Percentiles rank a stretch among this genome's conserved stretches.
Evolutionary conservation across 2,888 invertebrate genomes (phyloP).

Genomic region (Selenia dentaria): DNA sequence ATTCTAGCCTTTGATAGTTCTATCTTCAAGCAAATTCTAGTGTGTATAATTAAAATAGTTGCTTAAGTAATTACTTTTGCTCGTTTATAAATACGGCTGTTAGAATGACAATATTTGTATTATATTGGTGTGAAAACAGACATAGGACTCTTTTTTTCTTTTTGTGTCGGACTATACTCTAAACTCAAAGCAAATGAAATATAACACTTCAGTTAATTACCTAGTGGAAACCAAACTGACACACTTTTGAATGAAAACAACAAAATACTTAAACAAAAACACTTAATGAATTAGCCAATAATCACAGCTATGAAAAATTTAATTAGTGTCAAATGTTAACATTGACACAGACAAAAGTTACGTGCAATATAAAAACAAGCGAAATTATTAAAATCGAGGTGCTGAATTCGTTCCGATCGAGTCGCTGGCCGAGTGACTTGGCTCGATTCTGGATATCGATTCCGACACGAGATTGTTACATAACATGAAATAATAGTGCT

Average conservation of each 20-base stretch:
- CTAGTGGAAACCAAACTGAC: neutral
- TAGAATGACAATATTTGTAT: too few species aligned
- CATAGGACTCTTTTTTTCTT: too few species aligned
- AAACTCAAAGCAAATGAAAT: too few species aligned
- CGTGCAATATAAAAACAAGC: conserved; percentile 22
- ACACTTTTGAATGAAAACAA: conserved; percentile 4
- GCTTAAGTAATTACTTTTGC: too few species aligned
- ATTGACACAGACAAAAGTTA: conserved; percentile 45
- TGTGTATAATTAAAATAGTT: too few species aligned
- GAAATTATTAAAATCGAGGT: conserved; percentile 15
- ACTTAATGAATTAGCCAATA: conserved; percentile 36
- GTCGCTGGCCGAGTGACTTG: conserved; percentile 13
- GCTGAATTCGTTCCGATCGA: conserved; percentile 28
- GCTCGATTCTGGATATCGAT: conserved; percentile 12
- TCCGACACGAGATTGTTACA: conserved; percentile 19
- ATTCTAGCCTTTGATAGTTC: too few species aligned
- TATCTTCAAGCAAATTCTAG: too few species aligned
- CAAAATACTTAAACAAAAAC: conserved; percentile 26
- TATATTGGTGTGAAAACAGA: too few species aligned
- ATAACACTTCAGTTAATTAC: too few species aligned
- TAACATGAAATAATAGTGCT: conserved; percentile 11
- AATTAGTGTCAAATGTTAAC: conserved; percentile 41
- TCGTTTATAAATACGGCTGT: too few species aligned
- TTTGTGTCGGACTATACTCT: too few species aligned
- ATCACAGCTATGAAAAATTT: conserved; percentile 32